Base-by-base conservation (phyloP, 2,113 vertebrate species). In the Nothoprocta perdicaria region DNA sequence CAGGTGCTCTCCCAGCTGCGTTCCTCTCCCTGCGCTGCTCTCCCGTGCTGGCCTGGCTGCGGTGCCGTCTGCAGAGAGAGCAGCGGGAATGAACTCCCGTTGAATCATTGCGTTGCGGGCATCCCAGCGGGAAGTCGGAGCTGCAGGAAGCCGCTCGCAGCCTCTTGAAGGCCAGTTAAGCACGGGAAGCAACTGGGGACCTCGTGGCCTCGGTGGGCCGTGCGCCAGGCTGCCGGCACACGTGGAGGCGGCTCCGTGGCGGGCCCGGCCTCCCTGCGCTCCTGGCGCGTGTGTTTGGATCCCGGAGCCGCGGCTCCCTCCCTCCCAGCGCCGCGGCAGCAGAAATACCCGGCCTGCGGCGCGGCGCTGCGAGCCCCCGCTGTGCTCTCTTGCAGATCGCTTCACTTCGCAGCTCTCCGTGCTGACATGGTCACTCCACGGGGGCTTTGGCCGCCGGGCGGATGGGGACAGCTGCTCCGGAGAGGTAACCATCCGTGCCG, bases 401-500 rank as follows among this genome's bases (percentile, higher is more conserved):
- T 93, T 61, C 8, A 8, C 67, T 26, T 29, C 57, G 5, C n/a
- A 6, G 73, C 85, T 88, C 91, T 43, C 38, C 0, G 3, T 41
- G 88, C 88, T 89, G 96, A 94, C 90, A 97, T 96, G 96, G 91
- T 92, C 40, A 80, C 91, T 9, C 60, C 27, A 18, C 31, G 26
- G 58, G 24, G 93, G 81, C 88, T 89, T 7, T 62, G 17, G 6
- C 71, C 24, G 15, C 6, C 93, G 9, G n/a, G 95, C 94, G 67
- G 94, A 96, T 93, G 62, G 95, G 69, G 80, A 96, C 89, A 85
- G 87, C 88, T 53, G 88, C 92, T 89, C 84, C 41, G 4, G 84
- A 97, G 95, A 97, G 97, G 98, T 98, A 97, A 97, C 89, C 24
- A 69, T 81, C 18, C 83, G 63, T 60, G 14, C 14, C 78, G 3